These are phyloP conservation scores for Cololabis saira DNA, from an alignment of 2,113 vertebrate species.

Conservation along the genomic window DNA sequence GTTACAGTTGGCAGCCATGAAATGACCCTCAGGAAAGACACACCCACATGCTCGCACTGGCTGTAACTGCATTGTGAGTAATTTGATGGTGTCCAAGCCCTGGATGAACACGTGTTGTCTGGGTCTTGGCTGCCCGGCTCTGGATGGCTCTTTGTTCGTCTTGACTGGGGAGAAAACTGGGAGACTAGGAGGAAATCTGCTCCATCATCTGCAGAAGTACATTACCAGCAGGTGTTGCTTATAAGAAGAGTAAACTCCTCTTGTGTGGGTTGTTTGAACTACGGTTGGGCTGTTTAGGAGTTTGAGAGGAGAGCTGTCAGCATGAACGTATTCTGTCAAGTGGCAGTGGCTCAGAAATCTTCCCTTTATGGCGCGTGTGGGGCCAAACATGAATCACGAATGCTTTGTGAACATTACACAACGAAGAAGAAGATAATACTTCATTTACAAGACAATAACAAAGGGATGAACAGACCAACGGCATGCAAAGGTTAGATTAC, in stretches of 20 bases:
- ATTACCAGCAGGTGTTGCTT: conserved; percentile 9
- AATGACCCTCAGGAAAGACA: conserved; percentile 49
- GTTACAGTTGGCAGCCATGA: conserved; percentile 70
- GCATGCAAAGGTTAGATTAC: background rate
- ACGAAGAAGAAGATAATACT: background rate
- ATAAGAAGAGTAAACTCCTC: conserved; percentile 2
- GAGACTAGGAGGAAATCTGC: background rate
- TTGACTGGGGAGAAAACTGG: background rate
- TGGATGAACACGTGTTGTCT: conserved; percentile 10
- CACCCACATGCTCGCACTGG: conserved; percentile 15
- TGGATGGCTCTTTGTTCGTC: conserved; percentile 11
- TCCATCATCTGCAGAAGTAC: background rate
- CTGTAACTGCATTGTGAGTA: conserved; percentile 17
- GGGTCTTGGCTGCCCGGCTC: conserved; percentile 3
- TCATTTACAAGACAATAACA: background rate
- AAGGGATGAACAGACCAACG: background rate
- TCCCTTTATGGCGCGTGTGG: background rate
- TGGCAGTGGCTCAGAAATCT: conserved; percentile 5
- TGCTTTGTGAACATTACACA: background rate
- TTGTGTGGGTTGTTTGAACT: conserved; percentile 34
- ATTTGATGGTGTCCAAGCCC: conserved; percentile 26
- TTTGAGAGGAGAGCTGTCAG: conserved; percentile 10
- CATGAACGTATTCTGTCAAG: conserved; percentile 15
- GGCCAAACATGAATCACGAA: conserved; percentile 3
- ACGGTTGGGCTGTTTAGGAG: conserved; percentile 20